Conservation (phyloP, 2,797 vertebrate genomes). For the Rhodeus uyekii region DNA sequence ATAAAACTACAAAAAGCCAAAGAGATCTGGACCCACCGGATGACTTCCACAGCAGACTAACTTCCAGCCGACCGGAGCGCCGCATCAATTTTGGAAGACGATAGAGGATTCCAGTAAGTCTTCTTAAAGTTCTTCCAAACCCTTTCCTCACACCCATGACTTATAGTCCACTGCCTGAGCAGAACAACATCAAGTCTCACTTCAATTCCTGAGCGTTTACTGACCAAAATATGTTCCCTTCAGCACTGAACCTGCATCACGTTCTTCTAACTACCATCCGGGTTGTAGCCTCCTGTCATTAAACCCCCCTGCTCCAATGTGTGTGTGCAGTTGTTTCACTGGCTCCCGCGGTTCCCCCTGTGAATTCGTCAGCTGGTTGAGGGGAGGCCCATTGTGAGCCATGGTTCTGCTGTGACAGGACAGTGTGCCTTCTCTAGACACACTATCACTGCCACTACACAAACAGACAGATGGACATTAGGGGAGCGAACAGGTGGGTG, state of each 20-base stretch:
- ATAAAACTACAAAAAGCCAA: conserved; percentile 23
- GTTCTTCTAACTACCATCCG: conserved; percentile 35
- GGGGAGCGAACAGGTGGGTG: conserved; percentile 52
- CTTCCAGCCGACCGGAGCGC: conserved; percentile 67
- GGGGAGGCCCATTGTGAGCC: conserved; percentile 43
- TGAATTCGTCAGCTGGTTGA: conserved; percentile 51
- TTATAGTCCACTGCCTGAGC: conserved; percentile 19
- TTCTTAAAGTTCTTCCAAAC: conserved; percentile 66
- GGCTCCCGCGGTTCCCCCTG: conserved; percentile 14
- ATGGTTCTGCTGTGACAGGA: conserved; percentile 49
- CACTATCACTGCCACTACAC: conserved; percentile 51
- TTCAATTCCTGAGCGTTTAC: background rate
- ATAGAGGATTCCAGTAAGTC: conserved; percentile 69
- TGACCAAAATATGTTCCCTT: background rate
- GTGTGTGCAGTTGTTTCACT: conserved; percentile 46
- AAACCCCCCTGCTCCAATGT: background rate
- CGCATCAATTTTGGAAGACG: conserved; percentile 69
- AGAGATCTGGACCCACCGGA: conserved; percentile 69
- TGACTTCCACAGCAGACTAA: conserved; percentile 70
- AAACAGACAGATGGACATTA: conserved; percentile 59
- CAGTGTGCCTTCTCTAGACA: conserved; percentile 55
- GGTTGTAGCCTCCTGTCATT: conserved; percentile 35
- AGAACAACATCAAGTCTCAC: background rate
- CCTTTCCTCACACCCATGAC: conserved; percentile 70
- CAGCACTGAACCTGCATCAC: background rate